Percentiles rank a stretch among this genome's conserved stretches.
Conservation (phyloP, 2,888 invertebrate genomes). For the Drosophila birchii region DNA sequence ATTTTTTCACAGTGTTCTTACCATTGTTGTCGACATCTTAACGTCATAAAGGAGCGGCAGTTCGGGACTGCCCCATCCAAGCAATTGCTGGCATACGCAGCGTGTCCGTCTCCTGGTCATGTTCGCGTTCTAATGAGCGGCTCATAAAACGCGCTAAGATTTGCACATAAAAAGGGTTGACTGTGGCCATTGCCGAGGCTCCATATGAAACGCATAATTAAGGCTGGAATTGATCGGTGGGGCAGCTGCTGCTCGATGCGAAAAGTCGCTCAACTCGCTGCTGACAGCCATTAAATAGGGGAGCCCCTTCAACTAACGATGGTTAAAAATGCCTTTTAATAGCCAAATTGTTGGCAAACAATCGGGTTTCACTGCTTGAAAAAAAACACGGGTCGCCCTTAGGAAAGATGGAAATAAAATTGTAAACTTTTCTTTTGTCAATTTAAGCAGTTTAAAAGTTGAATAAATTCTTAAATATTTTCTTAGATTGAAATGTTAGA, state of each 20-base stretch:
- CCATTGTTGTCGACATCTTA: slow-evolving; percentile 60
- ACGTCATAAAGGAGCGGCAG: slow-evolving; percentile 70
- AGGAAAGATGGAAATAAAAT: background rate
- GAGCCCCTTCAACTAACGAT: slow-evolving; percentile 23
- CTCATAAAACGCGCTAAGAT: slow-evolving; percentile 73
- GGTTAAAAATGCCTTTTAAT: slow-evolving; percentile 23
- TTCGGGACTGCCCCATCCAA: slow-evolving; percentile 32
- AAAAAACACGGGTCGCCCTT: background rate
- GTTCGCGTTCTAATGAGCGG: slow-evolving; percentile 66
- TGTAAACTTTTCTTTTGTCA: background rate
- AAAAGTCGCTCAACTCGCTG: slow-evolving; percentile 2
- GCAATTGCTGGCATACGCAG: slow-evolving; percentile 31
- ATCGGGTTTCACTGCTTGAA: slow-evolving; percentile 6
- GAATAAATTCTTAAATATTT: too few species aligned
- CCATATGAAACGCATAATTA: slow-evolving; percentile 60
- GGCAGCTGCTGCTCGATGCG: slow-evolving; percentile 6
- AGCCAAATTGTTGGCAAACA: slow-evolving; percentile 22
- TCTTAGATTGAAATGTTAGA: background rate
- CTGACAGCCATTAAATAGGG: slow-evolving; percentile 21
- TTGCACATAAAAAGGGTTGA: slow-evolving; percentile 56
- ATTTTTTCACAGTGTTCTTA: slow-evolving; percentile 7
- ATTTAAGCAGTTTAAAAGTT: background rate
- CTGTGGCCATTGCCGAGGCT: slow-evolving; percentile 27
- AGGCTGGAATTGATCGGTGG: slow-evolving; percentile 35
- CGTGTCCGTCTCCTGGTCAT: slow-evolving; percentile 36